phyloP scores from a whole-genome alignment of 2,797 vertebrate species.

The Aselliscus stoliczkanus region DNA sequence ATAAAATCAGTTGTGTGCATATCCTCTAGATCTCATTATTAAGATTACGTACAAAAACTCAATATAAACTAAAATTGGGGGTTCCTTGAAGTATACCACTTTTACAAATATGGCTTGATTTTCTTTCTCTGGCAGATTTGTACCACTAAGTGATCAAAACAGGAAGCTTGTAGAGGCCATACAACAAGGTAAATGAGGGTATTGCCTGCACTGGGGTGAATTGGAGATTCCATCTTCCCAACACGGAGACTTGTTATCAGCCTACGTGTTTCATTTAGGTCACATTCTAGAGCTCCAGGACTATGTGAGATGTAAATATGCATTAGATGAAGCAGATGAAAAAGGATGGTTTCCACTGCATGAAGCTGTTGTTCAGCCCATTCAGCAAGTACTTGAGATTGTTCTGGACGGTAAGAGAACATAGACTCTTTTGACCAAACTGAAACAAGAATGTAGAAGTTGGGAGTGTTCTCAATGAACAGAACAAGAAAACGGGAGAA shows the following conservation, averaged over 20 bases:
- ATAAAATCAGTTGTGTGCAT: neutral
- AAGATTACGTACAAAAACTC: neutral
- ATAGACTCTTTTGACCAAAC: neutral
- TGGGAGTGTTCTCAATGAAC: neutral
- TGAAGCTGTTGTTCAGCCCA: slow-evolving; percentile 83
- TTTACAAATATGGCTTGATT: slow-evolving; percentile 5
- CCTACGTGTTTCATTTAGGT: slow-evolving; percentile 78
- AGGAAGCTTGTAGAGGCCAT: slow-evolving; percentile 86
- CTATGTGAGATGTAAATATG: slow-evolving; percentile 81
- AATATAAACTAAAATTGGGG: neutral
- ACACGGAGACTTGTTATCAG: neutral
- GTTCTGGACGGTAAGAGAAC: slow-evolving; percentile 83
- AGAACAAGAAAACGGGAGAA: neutral
- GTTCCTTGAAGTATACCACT: neutral
- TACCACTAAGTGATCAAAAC: slow-evolving; percentile 83
- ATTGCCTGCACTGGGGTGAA: neutral
- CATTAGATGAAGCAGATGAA: slow-evolving; percentile 88
- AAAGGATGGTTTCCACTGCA: slow-evolving; percentile 90
- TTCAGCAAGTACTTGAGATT: slow-evolving; percentile 86
- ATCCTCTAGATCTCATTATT: neutral
- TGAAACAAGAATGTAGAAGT: neutral
- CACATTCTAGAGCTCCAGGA: slow-evolving; percentile 85
- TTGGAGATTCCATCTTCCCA: neutral
- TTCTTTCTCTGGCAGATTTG: slow-evolving; percentile 77
- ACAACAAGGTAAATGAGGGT: slow-evolving; percentile 81